Evolutionary conservation across 2,113 vertebrate species (phyloP).

Genomic region (Hyaena hyaena): DNA sequence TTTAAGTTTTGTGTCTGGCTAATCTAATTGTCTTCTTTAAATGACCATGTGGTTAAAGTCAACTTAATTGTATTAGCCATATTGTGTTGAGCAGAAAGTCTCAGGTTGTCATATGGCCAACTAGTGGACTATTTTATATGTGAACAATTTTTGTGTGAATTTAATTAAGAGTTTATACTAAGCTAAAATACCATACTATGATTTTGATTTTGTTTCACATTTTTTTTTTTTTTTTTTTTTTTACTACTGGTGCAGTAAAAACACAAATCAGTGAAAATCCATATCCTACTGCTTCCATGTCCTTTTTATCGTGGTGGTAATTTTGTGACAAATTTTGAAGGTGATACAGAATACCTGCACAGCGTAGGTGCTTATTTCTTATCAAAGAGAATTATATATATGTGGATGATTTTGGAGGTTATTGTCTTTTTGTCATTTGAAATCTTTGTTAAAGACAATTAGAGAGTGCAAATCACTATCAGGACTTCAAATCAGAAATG

Average conservation of each 20-base stretch:
- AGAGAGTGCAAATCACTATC: neutral
- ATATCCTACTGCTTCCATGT: neutral
- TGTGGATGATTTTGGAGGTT: neutral
- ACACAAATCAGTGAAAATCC: slow-evolving; percentile 3
- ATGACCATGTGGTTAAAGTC: slow-evolving; percentile 68
- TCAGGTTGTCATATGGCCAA: slow-evolving; percentile 16
- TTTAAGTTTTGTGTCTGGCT: slow-evolving; percentile 61
- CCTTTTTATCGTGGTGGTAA: neutral
- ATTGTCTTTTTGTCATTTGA: neutral
- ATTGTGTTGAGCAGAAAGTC: slow-evolving; percentile 52
- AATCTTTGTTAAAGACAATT: neutral
- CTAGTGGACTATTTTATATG: slow-evolving; percentile 47
- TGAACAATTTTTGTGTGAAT: neutral
- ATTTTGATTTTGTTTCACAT: slow-evolving; percentile 13
- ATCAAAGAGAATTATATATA: neutral
- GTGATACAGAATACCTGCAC: neutral
- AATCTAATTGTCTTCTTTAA: slow-evolving; percentile 73
- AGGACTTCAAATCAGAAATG: neutral
- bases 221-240: neutral
- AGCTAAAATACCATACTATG: neutral
- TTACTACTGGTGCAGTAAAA: neutral
- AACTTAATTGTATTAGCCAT: slow-evolving; percentile 61
- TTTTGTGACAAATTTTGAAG: neutral
- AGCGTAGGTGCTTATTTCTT: neutral
- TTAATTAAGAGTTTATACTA: slow-evolving; percentile 39